These are phyloP conservation scores for Saccopteryx bilineata DNA, from an alignment of 2,113 vertebrate species.

Conservation along the genomic window DNA sequence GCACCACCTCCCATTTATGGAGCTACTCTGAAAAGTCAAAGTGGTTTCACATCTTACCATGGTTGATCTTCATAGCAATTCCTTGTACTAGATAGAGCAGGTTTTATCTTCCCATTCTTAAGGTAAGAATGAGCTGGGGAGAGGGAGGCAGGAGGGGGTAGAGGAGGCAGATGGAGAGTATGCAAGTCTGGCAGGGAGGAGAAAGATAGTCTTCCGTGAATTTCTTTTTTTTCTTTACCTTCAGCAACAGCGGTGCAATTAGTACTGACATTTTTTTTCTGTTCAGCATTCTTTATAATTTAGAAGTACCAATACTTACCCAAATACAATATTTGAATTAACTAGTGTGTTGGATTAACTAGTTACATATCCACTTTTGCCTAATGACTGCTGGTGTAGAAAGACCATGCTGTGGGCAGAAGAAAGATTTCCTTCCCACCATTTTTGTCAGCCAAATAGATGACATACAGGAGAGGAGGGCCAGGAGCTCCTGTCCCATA, in stretches of 20 bases:
- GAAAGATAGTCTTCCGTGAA: not conserved
- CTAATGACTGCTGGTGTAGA: not conserved
- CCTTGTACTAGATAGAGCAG: not conserved
- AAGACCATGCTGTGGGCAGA: not conserved
- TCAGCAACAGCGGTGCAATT: not conserved
- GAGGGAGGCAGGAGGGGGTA: not conserved
- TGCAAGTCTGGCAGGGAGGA: not conserved
- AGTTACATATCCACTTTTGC: not conserved
- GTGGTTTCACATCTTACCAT: not conserved
- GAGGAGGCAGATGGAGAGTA: not conserved
- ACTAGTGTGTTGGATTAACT: not conserved
- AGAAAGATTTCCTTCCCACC: not conserved
- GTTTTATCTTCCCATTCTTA: not conserved
- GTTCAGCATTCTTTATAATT: not conserved
- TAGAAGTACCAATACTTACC: not conserved
- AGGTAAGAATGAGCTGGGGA: not conserved
- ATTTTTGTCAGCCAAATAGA: not conserved
- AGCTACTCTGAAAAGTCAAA: not conserved
- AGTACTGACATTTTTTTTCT: conserved; percentile 36
- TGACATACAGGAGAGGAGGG: not conserved
- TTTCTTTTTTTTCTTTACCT: not conserved
- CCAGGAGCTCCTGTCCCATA: not conserved
- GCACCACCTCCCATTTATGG: not conserved
- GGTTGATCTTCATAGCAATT: not conserved
- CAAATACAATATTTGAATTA: not conserved